Conservation (phyloP, 2,113 vertebrate genomes). For the Fulica atra region DNA sequence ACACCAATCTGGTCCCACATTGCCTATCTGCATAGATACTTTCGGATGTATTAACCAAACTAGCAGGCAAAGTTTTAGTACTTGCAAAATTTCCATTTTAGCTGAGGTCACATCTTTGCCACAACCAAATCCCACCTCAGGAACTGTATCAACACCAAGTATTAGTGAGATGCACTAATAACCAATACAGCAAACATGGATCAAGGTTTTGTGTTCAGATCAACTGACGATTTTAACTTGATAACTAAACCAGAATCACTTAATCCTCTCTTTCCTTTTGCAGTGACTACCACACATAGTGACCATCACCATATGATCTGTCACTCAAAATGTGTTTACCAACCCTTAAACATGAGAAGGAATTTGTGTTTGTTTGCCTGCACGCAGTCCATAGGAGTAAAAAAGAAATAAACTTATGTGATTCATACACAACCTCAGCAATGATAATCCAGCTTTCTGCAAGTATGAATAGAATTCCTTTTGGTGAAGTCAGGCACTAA, state of each 20-base stretch:
- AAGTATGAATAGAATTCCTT: not conserved
- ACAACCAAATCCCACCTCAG: not conserved
- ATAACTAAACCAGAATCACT: not conserved
- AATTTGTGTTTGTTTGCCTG: not conserved
- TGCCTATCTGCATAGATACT: not conserved
- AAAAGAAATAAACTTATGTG: not conserved
- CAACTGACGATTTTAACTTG: not conserved
- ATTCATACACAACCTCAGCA: not conserved
- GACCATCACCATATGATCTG: not conserved
- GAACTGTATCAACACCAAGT: not conserved
- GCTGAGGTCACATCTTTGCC: not conserved
- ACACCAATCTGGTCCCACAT: not conserved
- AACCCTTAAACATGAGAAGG: not conserved
- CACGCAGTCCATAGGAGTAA: not conserved
- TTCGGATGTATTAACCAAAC: not conserved
- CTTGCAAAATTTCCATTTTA: not conserved
- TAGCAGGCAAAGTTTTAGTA: not conserved
- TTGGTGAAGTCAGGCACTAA: not conserved
- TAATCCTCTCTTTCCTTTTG: not conserved
- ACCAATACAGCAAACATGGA: not conserved
- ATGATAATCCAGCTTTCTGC: not conserved
- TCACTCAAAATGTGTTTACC: not conserved
- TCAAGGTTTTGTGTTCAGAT: not conserved
- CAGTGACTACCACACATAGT: not conserved
- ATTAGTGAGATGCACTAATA: not conserved